Conservation (phyloP, 1,140 invertebrate genomes). For the Drosophila elegans region DNA sequence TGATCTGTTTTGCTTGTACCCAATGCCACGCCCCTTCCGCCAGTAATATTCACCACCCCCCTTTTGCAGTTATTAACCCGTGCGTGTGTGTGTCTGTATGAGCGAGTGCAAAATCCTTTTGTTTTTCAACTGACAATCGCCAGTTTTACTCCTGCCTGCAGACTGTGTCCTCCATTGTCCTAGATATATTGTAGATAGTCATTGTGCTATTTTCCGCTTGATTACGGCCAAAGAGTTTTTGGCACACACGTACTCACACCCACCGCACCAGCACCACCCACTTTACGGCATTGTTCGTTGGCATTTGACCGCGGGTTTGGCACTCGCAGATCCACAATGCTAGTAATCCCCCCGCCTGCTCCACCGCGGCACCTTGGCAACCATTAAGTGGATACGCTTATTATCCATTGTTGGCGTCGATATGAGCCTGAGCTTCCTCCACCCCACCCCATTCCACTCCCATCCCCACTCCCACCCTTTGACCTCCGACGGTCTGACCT, state of each 20-base stretch:
- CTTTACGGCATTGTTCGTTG: constrained; percentile 56
- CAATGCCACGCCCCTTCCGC: constrained; percentile 31
- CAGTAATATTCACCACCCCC: constrained; percentile 4
- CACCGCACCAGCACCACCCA: not conserved
- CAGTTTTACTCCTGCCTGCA: constrained; percentile 47
- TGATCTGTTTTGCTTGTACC: constrained; percentile 78
- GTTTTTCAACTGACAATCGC: constrained; percentile 73
- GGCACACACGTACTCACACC: constrained; percentile 50
- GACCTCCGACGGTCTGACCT: constrained; percentile 13
- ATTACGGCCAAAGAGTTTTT: constrained; percentile 79
- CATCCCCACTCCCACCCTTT: not conserved
- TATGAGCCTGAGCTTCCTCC: constrained; percentile 44
- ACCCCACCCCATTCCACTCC: not conserved
- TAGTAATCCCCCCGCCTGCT: constrained; percentile 34
- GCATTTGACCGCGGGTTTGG: constrained; percentile 78
- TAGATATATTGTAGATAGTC: constrained; percentile 82
- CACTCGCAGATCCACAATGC: constrained; percentile 51
- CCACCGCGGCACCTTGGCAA: constrained; percentile 68
- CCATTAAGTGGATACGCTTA: constrained; percentile 82
- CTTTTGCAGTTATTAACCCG: constrained; percentile 62
- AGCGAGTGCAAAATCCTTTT: constrained; percentile 52
- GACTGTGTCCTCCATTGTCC: constrained; percentile 60
- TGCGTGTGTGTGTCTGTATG: constrained; percentile 2
- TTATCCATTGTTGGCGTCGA: constrained; percentile 76
- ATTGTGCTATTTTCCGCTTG: constrained; percentile 83